phyloP scores from a whole-genome alignment of 2,113 vertebrate species.

The Phaethon lepturus region DNA sequence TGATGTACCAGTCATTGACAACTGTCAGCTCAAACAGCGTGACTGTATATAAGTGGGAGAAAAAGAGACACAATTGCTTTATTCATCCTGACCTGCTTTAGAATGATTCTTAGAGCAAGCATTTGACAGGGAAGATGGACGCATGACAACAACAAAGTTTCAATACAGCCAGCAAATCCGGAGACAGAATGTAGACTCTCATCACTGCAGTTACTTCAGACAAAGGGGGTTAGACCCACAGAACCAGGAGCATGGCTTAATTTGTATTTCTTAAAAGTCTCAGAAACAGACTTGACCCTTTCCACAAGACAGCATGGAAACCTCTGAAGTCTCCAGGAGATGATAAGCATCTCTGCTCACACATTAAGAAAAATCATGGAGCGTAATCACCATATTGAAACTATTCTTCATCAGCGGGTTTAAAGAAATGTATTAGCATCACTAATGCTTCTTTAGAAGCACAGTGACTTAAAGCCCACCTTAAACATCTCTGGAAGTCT shows the following conservation, averaged over 20 bases:
- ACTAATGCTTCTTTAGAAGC: not conserved
- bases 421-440: not conserved
- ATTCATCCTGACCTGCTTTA: not conserved
- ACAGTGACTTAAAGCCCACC: not conserved
- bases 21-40: constrained; percentile 97
- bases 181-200: not conserved
- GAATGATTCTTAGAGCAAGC: not conserved
- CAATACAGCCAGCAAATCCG: not conserved
- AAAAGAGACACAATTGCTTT: not conserved
- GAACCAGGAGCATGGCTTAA: not conserved
- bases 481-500: not conserved
- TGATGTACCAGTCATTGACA: constrained; percentile 99
- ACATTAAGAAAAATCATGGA: not conserved
- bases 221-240: not conserved
- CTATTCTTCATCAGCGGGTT: not conserved
- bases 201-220: not conserved
- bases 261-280: not conserved
- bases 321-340: not conserved
- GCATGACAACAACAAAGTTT: not conserved
- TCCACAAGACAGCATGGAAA: not conserved
- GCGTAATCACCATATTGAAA: not conserved
- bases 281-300: not conserved
- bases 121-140: not conserved
- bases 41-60: constrained; percentile 75
- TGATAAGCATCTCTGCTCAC: not conserved